Conservation (phyloP, 92 coral and sea anemone species). For the Paramuricea clavata region DNA sequence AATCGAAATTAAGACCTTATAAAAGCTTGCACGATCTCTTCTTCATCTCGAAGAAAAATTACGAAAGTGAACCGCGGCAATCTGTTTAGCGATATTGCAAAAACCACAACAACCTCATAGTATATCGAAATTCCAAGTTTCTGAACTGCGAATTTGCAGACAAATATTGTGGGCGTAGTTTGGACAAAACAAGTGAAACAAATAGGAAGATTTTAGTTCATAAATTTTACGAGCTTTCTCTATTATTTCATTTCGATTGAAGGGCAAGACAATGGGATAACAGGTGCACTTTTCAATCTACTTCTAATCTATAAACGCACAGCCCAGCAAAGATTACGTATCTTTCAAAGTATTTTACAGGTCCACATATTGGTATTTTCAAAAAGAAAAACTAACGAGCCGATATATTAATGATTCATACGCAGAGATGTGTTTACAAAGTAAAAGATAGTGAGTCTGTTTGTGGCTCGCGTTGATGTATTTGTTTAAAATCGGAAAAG, state of each 20-base stretch:
- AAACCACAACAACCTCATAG: slow-evolving; percentile 36
- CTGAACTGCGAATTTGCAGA: background rate
- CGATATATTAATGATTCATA: slow-evolving; percentile 50
- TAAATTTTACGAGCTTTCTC: background rate
- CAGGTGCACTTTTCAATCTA: slow-evolving; percentile 52
- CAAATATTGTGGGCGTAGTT: background rate
- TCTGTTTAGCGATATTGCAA: slow-evolving; percentile 7
- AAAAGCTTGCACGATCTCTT: background rate
- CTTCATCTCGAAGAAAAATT: slow-evolving; percentile 17
- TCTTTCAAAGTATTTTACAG: slow-evolving; percentile 54
- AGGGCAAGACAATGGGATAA: slow-evolving; percentile 42
- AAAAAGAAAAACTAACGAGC: slow-evolving; percentile 48
- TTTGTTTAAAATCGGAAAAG: slow-evolving; percentile 22
- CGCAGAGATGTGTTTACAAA: slow-evolving; percentile 49
- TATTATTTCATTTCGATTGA: background rate
- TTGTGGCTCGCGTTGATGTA: slow-evolving; percentile 7
- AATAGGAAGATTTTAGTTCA: background rate
- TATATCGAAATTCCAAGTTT: slow-evolving; percentile 22
- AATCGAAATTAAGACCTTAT: slow-evolving; percentile 40
- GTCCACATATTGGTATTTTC: slow-evolving; percentile 41
- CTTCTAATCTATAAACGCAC: slow-evolving; percentile 32
- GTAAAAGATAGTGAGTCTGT: slow-evolving; percentile 34
- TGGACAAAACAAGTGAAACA: background rate
- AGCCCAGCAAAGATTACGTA: slow-evolving; percentile 44
- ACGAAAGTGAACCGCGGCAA: background rate